These are phyloP conservation scores for Hydropotes inermis DNA, from an alignment of 2,113 vertebrate genomes.

Conservation along the genomic window DNA sequence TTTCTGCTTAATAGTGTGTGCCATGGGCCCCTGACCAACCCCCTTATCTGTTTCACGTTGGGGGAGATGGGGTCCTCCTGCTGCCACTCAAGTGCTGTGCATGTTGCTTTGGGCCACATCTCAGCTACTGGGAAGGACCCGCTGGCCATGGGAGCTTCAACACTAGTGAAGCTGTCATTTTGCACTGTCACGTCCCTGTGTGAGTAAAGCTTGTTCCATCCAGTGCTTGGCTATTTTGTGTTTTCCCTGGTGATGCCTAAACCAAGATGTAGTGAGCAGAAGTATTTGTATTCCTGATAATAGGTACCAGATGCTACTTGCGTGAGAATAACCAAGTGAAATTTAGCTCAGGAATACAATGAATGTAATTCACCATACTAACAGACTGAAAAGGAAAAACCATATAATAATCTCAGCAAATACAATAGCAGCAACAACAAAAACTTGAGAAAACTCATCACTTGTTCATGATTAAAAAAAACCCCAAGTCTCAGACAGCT, in stretches of 20 bases:
- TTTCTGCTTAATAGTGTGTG: background rate
- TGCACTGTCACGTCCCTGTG: rapidly evolving
- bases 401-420: background rate
- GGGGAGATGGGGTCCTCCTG: background rate
- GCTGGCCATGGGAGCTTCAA: rapidly evolving
- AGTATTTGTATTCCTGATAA: background rate
- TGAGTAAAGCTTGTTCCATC: background rate
- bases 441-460: background rate
- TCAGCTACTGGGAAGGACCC: background rate
- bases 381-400: background rate
- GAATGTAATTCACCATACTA: no score
- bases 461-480: background rate
- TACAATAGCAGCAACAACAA: background rate
- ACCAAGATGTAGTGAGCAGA: background rate
- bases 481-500: background rate
- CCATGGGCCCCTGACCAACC: background rate
- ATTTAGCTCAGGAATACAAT: background rate
- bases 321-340: background rate
- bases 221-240: rapidly evolving
- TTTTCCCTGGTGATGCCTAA: background rate
- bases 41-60: rapidly evolving
- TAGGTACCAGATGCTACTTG: background rate
- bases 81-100: no score
- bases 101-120: rapidly evolving
- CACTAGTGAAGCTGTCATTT: background rate